Percentiles rank a stretch among this genome's conserved stretches.
phyloP scores from a whole-genome alignment of 2,888 invertebrate species.

The Herminia tarsipennalis region DNA sequence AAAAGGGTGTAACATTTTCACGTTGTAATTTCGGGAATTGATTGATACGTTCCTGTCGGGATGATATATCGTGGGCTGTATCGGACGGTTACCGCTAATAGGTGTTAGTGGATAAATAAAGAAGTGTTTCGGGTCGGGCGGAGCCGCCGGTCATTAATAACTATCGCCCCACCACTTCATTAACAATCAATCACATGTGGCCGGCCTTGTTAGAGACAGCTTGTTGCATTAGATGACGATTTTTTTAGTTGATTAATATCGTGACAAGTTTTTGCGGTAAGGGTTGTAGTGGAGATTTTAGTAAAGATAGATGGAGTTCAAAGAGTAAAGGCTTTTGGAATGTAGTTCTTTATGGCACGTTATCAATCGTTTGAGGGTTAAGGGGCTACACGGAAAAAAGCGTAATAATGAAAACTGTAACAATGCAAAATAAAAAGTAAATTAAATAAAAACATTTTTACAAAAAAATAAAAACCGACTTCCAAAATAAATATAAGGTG shows the following conservation, averaged over 20 bases:
- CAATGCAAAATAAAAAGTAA: too few relatives aligned
- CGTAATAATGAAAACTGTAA: too few relatives aligned
- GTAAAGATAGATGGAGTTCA: too few relatives aligned
- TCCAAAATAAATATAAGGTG: too few relatives aligned
- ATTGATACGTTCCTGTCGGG: conserved; percentile 71
- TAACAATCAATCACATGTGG: conserved; percentile 81
- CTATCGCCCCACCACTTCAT: conserved; percentile 81
- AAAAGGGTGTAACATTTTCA: conserved; percentile 63
- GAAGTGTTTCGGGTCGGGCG: conserved; percentile 64
- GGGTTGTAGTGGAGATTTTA: background rate
- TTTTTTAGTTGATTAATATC: conserved; percentile 40
- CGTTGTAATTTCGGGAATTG: conserved; percentile 76
- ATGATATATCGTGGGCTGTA: conserved; percentile 76
- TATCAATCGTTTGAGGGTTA: too few relatives aligned
- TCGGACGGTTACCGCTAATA: conserved; percentile 72
- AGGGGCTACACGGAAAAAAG: too few relatives aligned
- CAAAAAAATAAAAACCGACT: too few relatives aligned
- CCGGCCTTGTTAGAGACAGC: conserved; percentile 61
- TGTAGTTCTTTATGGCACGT: too few relatives aligned
- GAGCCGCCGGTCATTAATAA: conserved; percentile 78
- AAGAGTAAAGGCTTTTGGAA: too few relatives aligned
- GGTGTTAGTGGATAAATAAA: conserved; percentile 80
- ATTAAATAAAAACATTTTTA: too few relatives aligned
- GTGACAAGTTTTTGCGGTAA: conserved; percentile 20
- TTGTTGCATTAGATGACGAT: conserved; percentile 45